Conservation (phyloP, 1,140 invertebrate species). For the Caenorhabditis tropicalis region DNA sequence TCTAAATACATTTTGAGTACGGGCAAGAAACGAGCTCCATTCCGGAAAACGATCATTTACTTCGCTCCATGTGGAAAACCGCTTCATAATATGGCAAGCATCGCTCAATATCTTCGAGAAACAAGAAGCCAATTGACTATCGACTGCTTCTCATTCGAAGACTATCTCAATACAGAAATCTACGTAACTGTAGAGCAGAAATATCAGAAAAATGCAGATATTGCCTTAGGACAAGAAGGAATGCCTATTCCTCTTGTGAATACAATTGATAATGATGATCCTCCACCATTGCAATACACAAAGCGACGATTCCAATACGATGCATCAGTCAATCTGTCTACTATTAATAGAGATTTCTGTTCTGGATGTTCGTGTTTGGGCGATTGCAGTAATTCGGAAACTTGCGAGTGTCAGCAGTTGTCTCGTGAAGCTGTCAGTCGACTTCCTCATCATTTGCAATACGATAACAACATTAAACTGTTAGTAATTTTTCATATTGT, state of each 20-base stretch:
- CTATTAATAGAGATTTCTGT: conserved; percentile 39
- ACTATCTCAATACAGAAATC: not conserved
- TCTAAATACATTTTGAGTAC: not conserved
- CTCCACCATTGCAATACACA: not conserved
- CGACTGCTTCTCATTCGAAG: conserved; percentile 35
- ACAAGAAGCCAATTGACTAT: conserved; percentile 30
- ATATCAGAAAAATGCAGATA: not conserved
- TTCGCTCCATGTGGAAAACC: conserved; percentile 44
- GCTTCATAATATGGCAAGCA: not conserved
- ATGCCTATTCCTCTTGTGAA: conserved; percentile 43
- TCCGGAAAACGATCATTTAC: not conserved
- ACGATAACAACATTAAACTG: conserved; percentile 6
- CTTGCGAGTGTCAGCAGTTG: conserved; percentile 56
- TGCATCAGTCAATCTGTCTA: not conserved
- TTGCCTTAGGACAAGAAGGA: not conserved
- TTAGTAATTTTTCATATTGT: not conserved
- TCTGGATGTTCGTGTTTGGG: conserved; percentile 49
- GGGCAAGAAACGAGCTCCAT: not conserved
- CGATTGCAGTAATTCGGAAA: conserved; percentile 51
- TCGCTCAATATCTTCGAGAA: not conserved
- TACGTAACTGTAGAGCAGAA: conserved; percentile 5
- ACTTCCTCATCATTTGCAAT: conserved; percentile 37
- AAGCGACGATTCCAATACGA: conserved; percentile 28
- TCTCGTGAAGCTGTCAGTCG: conserved; percentile 24
- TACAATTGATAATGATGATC: conserved; percentile 18